These are phyloP conservation scores for Myotis brandtii DNA, from an alignment of 2,113 vertebrate genomes.

Conservation along the genomic window DNA sequence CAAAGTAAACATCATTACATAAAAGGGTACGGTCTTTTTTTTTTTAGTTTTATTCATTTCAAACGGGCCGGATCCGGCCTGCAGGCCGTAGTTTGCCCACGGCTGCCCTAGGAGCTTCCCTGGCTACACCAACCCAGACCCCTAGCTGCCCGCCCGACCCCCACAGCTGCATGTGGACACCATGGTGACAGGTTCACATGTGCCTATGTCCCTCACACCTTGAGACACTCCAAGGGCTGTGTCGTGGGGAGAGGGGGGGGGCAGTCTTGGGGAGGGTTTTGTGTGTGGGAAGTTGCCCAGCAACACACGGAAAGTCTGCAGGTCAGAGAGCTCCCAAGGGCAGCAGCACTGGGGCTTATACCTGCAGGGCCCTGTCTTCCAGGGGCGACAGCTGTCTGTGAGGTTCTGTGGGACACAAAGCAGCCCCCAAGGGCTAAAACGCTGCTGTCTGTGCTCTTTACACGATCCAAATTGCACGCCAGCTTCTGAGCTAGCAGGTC, in stretches of 20 bases:
- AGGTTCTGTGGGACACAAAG: not conserved
- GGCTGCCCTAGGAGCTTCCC: too few relatives aligned
- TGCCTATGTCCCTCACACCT: not conserved
- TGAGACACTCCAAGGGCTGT: not conserved
- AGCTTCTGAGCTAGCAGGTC: not conserved
- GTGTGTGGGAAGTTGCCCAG: fast-evolving
- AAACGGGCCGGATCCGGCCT: too few relatives aligned
- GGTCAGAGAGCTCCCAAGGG: not conserved
- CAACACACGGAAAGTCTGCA: not conserved
- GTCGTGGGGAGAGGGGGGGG: not conserved
- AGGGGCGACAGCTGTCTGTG: not conserved
- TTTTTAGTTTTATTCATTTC: too few relatives aligned
- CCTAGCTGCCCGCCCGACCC: too few relatives aligned
- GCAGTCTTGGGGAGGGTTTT: not conserved
- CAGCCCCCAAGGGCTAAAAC: not conserved
- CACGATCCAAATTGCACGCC: not conserved
- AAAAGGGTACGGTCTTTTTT: too few relatives aligned
- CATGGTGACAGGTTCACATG: not conserved
- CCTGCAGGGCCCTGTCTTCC: not conserved
- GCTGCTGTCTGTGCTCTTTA: not conserved
- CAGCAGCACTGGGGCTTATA: not conserved
- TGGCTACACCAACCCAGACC: not conserved
- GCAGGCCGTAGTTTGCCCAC: too few relatives aligned
- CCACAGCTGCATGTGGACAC: not conserved
- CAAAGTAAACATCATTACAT: too few relatives aligned